Base-by-base conservation (phyloP, 2,888 invertebrate genomes). In the Seira ritae region DNA sequence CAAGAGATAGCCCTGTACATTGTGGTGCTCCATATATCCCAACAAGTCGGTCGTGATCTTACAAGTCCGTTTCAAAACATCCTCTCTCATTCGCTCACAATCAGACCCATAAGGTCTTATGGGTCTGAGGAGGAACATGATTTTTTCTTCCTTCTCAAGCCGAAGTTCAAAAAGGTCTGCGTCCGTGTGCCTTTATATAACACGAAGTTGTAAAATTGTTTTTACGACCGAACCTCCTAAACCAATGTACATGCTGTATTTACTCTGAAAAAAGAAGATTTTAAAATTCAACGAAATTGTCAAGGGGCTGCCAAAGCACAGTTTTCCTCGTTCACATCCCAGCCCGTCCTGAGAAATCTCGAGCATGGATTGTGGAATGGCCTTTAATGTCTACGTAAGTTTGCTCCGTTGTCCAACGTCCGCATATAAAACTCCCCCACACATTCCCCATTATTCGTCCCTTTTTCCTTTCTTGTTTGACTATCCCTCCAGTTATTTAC, bases 211-310 rank as follows among this genome's bases (percentile, higher is more conserved):
- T 62, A 62, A 19, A n/a, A 50, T 62, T 62, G 62, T 22, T 22
- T 62, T 19, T 62, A 62, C 62, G 62, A 62, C 62, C 20, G 17
- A 10, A 22, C 62, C 62, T 62, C 19, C 1, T 12, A 55, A 55
- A 62, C 62, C 62, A 6, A 55, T 55, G 19, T 62, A 62, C 62
- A 62, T 6, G 3, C 15, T 2, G 62, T 62, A 22, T 62, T 19
- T 62, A 22, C 62, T 20, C 19, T 19, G 22, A 4, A 22, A 67
- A 55, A 50, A 72, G 66, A 20, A 62, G 80, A 74, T 80, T 79
- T 80, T 69, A 55, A 68, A 80, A 80, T 80, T 80, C 69, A 74
- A 60, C 80, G 71, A 79, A 80, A 80, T 72, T 80, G 79, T 79
- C 79, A 79, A 60, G 79, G 73, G 79, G 46, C 31, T 31, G 31